phyloP scores from a whole-genome alignment of 2,888 invertebrate species.

The Drosophila koepferae region DNA sequence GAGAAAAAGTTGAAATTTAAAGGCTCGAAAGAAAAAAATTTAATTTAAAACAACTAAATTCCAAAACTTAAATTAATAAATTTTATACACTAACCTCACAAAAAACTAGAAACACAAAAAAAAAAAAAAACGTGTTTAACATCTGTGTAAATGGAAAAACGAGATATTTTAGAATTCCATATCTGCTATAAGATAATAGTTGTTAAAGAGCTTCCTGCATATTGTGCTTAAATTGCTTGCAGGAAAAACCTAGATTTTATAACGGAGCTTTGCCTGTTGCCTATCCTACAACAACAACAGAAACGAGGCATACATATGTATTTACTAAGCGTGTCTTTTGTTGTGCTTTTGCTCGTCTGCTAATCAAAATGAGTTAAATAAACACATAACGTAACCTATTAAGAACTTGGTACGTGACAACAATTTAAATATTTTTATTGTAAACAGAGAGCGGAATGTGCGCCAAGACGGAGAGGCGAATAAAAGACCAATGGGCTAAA shows the following conservation, averaged over 20 bases:
- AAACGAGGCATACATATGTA: neutral
- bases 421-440: slow-evolving; percentile 80
- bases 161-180: neutral
- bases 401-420: slow-evolving; percentile 80
- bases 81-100: slow-evolving; percentile 6
- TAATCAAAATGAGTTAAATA: slow-evolving; percentile 80
- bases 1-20: slow-evolving; percentile 6
- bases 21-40: slow-evolving; percentile 3
- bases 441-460: slow-evolving; percentile 69
- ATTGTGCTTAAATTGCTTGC: neutral
- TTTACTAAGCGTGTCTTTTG: slow-evolving; percentile 59
- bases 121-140: neutral
- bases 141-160: neutral
- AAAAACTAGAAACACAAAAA: neutral
- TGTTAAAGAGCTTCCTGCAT: neutral
- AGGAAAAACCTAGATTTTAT: slow-evolving; percentile 6
- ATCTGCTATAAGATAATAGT: neutral
- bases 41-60: slow-evolving; percentile 23
- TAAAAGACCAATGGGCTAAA: slow-evolving; percentile 57
- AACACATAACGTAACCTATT: slow-evolving; percentile 81
- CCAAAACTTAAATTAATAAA: slow-evolving; percentile 13
- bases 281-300: neutral
- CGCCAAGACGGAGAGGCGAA: slow-evolving; percentile 32
- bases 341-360: slow-evolving; percentile 66
- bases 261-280: slow-evolving; percentile 37